These are phyloP conservation scores for Drosophila repleta DNA, from an alignment of 1,140 invertebrate genomes.

Conservation along the genomic window DNA sequence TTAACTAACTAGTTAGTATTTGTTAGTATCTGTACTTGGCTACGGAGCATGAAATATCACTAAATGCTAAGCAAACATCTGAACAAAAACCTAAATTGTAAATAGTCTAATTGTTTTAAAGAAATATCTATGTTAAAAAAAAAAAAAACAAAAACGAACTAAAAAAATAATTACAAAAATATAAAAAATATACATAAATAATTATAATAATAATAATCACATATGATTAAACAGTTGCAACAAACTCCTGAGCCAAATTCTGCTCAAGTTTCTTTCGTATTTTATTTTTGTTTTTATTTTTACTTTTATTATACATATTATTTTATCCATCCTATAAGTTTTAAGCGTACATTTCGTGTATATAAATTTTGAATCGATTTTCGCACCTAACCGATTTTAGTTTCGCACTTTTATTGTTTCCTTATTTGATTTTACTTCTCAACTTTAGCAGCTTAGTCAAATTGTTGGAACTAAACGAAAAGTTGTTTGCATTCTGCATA, in stretches of 20 bases:
- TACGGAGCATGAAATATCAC: conserved; percentile 53
- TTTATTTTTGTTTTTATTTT: conserved; percentile 28
- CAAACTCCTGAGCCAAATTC: conserved; percentile 7
- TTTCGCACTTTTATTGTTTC: conserved; percentile 3
- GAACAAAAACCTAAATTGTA: conserved; percentile 30
- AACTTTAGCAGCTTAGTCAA: conserved; percentile 63
- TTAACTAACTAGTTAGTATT: conserved; percentile 48
- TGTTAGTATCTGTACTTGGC: conserved; percentile 41
- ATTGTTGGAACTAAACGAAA: conserved; percentile 51
- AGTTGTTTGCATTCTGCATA: conserved; percentile 41
- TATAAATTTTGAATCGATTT: neutral
- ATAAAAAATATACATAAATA: neutral
- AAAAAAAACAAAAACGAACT: neutral
- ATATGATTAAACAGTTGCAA: conserved; percentile 22
- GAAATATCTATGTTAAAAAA: conserved; percentile 9
- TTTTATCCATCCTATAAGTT: conserved; percentile 43
- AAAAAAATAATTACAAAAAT: neutral
- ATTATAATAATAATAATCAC: conserved; percentile 11
- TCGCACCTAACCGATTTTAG: neutral
- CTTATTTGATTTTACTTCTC: conserved; percentile 14
- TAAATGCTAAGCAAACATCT: conserved; percentile 68
- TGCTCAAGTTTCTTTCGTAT: conserved; percentile 51
- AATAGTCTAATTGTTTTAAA: conserved; percentile 43
- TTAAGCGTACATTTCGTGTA: conserved; percentile 29
- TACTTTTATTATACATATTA: conserved; percentile 23